Percentiles rank a stretch among this genome's conserved stretches.
Evolutionary conservation across 1,140 invertebrate genomes (phyloP).

Genomic region (Lasioglossum baleicum): DNA sequence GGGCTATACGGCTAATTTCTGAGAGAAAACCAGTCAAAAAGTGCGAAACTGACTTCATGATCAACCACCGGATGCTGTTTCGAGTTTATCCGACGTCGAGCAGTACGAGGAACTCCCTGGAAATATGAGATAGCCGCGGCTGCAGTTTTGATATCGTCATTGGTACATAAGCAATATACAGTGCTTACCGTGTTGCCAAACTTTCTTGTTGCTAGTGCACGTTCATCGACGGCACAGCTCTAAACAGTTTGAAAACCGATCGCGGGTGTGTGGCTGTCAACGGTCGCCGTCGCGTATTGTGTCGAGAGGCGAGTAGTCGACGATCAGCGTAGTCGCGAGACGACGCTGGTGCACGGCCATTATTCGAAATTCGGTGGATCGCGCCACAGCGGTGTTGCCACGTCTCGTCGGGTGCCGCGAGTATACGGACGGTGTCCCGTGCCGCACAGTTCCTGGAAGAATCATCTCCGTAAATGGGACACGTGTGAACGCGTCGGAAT

Average conservation of each 20-base stretch:
- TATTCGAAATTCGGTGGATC: slow-evolving; percentile 65
- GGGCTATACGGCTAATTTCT: slow-evolving; percentile 37
- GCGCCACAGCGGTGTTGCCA: slow-evolving; percentile 60
- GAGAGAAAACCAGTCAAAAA: neutral
- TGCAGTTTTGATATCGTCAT: slow-evolving; percentile 27
- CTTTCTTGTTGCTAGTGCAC: slow-evolving; percentile 25
- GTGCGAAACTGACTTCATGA: neutral
- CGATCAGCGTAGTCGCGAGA: slow-evolving; percentile 28
- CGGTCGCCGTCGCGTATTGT: neutral
- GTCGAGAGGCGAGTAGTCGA: neutral
- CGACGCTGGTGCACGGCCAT: slow-evolving; percentile 53
- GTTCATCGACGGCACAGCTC: neutral
- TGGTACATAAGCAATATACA: slow-evolving; percentile 47
- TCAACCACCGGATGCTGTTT: neutral
- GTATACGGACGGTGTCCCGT: slow-evolving; percentile 51
- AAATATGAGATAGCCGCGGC: slow-evolving; percentile 19
- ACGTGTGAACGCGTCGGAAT: slow-evolving; percentile 25
- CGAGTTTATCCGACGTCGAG: neutral
- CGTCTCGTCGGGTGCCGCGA: slow-evolving; percentile 43
- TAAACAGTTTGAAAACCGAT: neutral
- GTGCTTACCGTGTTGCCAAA: slow-evolving; percentile 59
- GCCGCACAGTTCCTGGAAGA: slow-evolving; percentile 54
- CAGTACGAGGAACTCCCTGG: neutral
- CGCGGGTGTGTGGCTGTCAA: neutral
- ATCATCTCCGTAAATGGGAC: slow-evolving; percentile 47